These are phyloP conservation scores for Actinia equina DNA, from an alignment of 64 coral and sea anemone species.

Conservation along the genomic window DNA sequence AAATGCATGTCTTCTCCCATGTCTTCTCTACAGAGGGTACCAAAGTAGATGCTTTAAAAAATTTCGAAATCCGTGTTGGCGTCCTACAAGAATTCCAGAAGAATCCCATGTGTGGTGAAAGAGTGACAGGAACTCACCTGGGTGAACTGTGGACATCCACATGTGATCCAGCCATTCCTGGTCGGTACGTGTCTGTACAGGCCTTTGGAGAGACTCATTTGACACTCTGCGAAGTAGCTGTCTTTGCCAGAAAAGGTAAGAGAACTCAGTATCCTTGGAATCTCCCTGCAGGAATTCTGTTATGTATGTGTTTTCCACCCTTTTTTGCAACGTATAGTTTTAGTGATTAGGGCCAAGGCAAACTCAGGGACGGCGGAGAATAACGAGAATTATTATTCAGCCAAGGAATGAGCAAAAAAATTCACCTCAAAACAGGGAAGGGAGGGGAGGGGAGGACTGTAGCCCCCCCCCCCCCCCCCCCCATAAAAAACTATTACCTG, in stretches of 20 bases:
- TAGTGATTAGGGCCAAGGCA: no score
- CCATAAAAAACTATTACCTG: no score
- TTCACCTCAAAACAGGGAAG: no score
- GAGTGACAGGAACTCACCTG: slow-evolving; percentile 27
- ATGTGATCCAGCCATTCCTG: slow-evolving; percentile 68
- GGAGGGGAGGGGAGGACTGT: no score
- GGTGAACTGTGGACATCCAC: slow-evolving; percentile 79
- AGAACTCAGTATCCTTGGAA: neutral
- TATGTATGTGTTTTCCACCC: no score
- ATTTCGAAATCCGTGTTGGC: slow-evolving; percentile 76
- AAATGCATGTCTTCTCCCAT: neutral
- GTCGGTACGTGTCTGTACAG: slow-evolving; percentile 72
- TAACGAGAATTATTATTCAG: no score
- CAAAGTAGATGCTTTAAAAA: slow-evolving; percentile 50
- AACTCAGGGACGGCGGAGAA: no score
- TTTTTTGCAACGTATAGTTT: no score
- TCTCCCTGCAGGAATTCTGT: no score
- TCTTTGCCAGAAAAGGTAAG: slow-evolving; percentile 71
- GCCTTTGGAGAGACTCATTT: slow-evolving; percentile 37
- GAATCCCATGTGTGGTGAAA: slow-evolving; percentile 80
- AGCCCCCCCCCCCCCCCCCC: no score
- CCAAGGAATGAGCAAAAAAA: no score
- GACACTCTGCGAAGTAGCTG: slow-evolving; percentile 76
- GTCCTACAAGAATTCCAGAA: slow-evolving; percentile 40
- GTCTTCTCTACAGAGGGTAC: neutral